Conservation (phyloP, 2,113 vertebrate genomes). For the Antidorcas marsupialis region DNA sequence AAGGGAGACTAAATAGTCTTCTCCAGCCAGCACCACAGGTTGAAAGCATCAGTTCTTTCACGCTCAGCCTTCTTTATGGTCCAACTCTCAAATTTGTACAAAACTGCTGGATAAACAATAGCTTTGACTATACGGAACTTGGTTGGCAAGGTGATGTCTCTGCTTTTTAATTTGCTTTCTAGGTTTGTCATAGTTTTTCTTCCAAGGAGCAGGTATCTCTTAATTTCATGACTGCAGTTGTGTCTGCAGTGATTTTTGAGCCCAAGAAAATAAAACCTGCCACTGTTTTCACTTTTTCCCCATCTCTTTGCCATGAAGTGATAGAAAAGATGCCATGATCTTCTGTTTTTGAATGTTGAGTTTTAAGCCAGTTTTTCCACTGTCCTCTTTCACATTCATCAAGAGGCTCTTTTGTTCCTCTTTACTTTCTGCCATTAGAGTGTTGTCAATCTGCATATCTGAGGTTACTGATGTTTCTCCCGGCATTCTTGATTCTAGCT, state of each 20-base stretch:
- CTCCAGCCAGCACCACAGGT: neutral
- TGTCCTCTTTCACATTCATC: neutral
- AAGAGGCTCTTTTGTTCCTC: neutral
- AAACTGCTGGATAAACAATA: neutral
- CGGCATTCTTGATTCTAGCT: neutral
- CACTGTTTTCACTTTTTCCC: neutral
- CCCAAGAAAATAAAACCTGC: neutral
- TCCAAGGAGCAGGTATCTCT: neutral
- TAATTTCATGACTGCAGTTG: neutral
- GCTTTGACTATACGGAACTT: neutral
- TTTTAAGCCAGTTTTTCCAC: neutral
- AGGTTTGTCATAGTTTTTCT: neutral
- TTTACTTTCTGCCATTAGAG: neutral
- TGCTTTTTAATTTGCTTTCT: neutral
- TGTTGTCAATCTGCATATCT: neutral
- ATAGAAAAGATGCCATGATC: neutral
- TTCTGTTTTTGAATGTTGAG: neutral
- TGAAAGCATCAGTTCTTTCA: neutral
- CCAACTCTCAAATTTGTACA: neutral
- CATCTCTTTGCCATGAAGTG: neutral
- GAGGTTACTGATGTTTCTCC: neutral
- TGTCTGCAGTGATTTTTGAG: neutral
- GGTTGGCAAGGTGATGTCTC: neutral
- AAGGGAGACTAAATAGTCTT: neutral
- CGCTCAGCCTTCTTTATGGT: neutral